Evolutionary conservation across 2,113 vertebrate species (phyloP).

Genomic region (Caracal caracal): DNA sequence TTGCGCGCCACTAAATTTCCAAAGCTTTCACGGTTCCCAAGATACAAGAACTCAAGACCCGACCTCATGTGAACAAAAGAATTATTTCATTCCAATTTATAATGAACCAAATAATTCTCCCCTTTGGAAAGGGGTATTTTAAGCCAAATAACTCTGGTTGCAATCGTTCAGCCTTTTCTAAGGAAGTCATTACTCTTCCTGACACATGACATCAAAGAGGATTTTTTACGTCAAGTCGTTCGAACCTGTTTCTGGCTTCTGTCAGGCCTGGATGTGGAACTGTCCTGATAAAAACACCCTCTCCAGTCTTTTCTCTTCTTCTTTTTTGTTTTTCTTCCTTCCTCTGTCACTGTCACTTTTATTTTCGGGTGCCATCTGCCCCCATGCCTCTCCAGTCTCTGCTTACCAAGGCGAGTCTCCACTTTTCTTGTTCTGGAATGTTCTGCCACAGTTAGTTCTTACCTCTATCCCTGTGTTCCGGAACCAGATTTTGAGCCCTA

Average conservation of each 20-base stretch:
- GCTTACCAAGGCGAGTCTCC: not conserved
- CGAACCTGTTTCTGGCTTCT: not conserved
- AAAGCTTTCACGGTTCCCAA: not conserved
- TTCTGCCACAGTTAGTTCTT: not conserved
- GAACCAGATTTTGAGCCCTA: not conserved
- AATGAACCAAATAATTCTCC: not conserved
- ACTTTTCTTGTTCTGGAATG: not conserved
- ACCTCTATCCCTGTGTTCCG: not conserved
- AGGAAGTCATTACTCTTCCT: not conserved
- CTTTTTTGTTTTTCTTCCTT: too few relatives aligned
- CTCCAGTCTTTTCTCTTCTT: not conserved
- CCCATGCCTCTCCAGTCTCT: not conserved
- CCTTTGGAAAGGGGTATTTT: not conserved
- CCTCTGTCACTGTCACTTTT: not conserved
- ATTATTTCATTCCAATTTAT: not conserved
- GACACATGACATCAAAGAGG: not conserved
- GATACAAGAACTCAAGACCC: not conserved
- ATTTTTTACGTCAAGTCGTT: not conserved
- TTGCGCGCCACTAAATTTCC: fast-evolving
- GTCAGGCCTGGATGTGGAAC: not conserved
- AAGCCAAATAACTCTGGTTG: not conserved
- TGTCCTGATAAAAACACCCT: not conserved
- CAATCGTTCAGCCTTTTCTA: not conserved
- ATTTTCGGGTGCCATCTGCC: not conserved
- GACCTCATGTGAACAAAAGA: not conserved